Evolutionary conservation across 1,140 invertebrate species (phyloP), one percentile per base, ranked within the genome.

Genomic region (Polypedilum vanderplanki): DNA sequence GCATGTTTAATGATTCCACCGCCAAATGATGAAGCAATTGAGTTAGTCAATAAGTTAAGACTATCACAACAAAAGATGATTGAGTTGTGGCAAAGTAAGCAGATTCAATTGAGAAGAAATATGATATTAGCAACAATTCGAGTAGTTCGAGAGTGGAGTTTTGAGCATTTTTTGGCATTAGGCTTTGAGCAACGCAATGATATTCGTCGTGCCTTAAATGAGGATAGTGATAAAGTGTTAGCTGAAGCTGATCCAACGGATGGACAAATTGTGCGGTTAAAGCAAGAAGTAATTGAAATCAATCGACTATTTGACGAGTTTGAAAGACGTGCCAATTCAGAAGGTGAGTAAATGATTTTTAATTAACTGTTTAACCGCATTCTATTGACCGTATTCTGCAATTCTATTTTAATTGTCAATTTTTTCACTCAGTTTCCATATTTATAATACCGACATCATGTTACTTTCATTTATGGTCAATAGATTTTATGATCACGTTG

Each of bases 101-200:
- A 98, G 79, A 85, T 95, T 33, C 86, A 94, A 76, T 88, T 97
- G 84, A 83, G 95, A 41, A 94, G 95, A 81, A 96, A 97, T 79
- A 97, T 97, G 94, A 95, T 98, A 76, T 93, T 97, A 80, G 94
- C 95, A 15, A 98, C 96, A 33, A 97, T 98, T 79, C 93, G 95
- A 81, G 91, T 95, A 12, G 93, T 97, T 18, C 95, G 95, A 80
- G 90, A 90, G 76, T 97, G 95, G 95, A 94, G 96, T 81, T 86
- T 96, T 41, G 24, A 74, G 2, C 84, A 96, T 86, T 97, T 97
- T 82, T 86, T 96, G 77, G 91, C 91, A 0, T 95, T 98, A 89
- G 95, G 94, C 67, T 90, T 93, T 5, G 91, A 95, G 77, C 93
- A 97, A 82, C 87, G 96, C 10, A 94, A 95, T 76, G 93, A 94